A percentile compares a stretch with the other conserved stretches of the same genome.
Evolutionary conservation across 2,888 invertebrate genomes (phyloP).

Genomic region (Xestia c-nigrum): DNA sequence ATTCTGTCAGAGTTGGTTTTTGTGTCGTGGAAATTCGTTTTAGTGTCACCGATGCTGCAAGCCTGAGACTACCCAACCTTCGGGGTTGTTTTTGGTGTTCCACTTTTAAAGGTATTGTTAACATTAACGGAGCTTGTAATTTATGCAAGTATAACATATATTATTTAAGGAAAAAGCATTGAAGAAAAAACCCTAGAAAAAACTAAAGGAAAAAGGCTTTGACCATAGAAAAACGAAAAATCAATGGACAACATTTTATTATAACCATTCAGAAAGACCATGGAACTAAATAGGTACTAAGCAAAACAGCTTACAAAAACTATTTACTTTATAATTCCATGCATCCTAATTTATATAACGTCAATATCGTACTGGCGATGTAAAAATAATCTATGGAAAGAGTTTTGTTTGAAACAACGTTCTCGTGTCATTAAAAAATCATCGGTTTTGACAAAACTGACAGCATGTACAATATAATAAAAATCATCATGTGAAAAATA

Average conservation of each 20-base stretch:
- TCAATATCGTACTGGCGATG: constrained; percentile 57
- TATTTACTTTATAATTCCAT: not conserved
- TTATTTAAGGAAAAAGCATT: not conserved
- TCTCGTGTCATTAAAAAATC: constrained; percentile 69
- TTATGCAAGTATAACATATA: not conserved
- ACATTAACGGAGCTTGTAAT: not conserved
- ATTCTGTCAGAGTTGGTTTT: constrained; percentile 27
- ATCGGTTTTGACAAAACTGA: constrained; percentile 82
- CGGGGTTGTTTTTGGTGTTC: not conserved
- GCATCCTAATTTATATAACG: not conserved
- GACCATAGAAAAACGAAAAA: not conserved
- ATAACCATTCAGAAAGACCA: not conserved
- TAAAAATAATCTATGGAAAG: constrained; percentile 62
- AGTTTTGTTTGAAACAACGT: constrained; percentile 76
- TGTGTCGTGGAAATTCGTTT: constrained; percentile 5
- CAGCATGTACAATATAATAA: constrained; percentile 80
- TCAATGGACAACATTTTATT: not conserved
- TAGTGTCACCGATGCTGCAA: not conserved
- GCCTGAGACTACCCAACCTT: not conserved
- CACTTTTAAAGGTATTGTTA: not conserved
- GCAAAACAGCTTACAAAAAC: not conserved
- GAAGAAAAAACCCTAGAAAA: not conserved
- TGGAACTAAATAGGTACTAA: not conserved
- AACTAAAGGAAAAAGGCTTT: not conserved
- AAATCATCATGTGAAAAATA: constrained; percentile 78